These are phyloP conservation scores for Ranitomeya variabilis DNA, from an alignment of 2,113 vertebrate genomes.

Conservation along the genomic window DNA sequence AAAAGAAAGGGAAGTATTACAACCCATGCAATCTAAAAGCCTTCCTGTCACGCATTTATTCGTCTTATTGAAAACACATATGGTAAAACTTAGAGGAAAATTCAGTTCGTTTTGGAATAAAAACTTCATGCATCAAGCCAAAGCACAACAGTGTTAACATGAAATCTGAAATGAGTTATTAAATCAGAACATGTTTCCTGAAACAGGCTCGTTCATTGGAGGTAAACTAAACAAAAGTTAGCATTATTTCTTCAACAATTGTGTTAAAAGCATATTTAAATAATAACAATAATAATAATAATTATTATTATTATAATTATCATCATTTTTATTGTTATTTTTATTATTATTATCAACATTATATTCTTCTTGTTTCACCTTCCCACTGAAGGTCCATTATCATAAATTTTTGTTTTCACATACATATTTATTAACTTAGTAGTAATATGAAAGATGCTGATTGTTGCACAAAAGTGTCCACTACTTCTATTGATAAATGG, in stretches of 20 bases:
- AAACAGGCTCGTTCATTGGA: background rate
- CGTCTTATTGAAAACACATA: slow-evolving; percentile 55
- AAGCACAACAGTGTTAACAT: slow-evolving; percentile 40
- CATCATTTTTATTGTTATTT: background rate
- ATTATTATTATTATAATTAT: too few species aligned
- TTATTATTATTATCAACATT: background rate
- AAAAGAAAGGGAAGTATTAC: slow-evolving; percentile 59
- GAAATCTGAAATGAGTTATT: slow-evolving; percentile 44
- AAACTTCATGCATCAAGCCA: slow-evolving; percentile 33
- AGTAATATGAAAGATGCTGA: too few species aligned
- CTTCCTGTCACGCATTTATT: slow-evolving; percentile 58
- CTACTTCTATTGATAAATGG: too few species aligned
- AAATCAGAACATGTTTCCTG: background rate
- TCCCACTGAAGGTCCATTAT: background rate
- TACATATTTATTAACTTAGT: too few species aligned
- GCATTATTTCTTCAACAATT: background rate
- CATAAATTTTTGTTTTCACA: background rate
- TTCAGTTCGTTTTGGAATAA: slow-evolving; percentile 35
- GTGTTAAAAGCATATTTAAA: too few species aligned
- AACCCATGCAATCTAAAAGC: slow-evolving; percentile 57
- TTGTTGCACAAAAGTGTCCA: too few species aligned
- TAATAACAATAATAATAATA: too few species aligned
- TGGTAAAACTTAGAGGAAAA: slow-evolving; percentile 55
- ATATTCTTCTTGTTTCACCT: background rate
- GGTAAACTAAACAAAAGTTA: background rate